These are phyloP conservation scores for Sander vitreus DNA, from an alignment of 2,113 vertebrate genomes.

Conservation along the genomic window DNA sequence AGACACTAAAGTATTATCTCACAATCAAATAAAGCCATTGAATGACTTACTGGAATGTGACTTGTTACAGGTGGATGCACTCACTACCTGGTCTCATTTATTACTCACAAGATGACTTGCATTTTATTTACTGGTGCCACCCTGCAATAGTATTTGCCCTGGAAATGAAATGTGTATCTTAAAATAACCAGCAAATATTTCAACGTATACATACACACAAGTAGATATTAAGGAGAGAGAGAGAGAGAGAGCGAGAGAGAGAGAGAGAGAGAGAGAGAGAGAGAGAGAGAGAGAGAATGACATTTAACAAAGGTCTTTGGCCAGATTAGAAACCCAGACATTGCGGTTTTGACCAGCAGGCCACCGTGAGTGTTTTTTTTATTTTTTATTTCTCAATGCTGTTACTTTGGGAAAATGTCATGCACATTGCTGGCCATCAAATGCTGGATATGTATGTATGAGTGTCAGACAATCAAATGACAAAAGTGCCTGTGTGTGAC, in stretches of 20 bases:
- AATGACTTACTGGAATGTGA: constrained; percentile 13
- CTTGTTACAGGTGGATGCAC: not conserved
- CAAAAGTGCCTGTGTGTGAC: not conserved
- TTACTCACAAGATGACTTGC: constrained; percentile 6
- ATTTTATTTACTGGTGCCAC: not conserved
- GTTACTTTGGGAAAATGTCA: not conserved
- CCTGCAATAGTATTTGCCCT: not conserved
- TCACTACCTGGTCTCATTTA: not conserved
- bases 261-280: not conserved
- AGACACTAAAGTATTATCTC: not conserved
- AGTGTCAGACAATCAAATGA: not conserved
- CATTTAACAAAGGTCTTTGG: not conserved
- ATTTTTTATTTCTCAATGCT: not conserved
- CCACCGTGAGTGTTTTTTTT: not conserved
- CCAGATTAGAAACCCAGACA: not conserved
- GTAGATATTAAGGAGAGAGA: not conserved
- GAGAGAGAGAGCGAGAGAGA: not conserved
- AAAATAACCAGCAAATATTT: constrained; percentile 13
- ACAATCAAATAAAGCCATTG: not conserved
- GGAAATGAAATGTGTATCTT: not conserved
- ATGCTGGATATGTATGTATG: constrained; percentile 5
- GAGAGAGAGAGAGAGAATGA: not conserved
- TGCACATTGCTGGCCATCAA: not conserved
- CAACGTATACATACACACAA: not conserved
- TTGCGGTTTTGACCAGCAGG: not conserved